A percentile compares a stretch with the other conserved stretches of the same genome.
These are phyloP conservation scores for Microctonus hyperodae DNA, from an alignment of 2,888 invertebrate species.

Conservation along the genomic window DNA sequence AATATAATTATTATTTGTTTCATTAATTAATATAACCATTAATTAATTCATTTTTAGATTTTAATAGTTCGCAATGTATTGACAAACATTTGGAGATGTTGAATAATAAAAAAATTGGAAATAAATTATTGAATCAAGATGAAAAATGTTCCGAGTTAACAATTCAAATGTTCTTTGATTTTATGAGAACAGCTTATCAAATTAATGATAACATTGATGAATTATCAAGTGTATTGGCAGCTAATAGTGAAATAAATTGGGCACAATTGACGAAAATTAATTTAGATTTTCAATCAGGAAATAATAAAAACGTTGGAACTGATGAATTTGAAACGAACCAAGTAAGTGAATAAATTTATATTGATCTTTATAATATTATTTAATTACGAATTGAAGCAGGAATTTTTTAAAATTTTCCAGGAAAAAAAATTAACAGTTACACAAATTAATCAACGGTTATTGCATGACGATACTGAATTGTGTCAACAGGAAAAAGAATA, in stretches of 20 bases:
- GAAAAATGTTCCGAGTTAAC: slow-evolving; percentile 68
- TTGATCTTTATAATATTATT: neutral
- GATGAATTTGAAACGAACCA: slow-evolving; percentile 31
- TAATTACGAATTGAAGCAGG: neutral
- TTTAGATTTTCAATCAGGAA: slow-evolving; percentile 53
- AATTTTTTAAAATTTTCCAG: neutral
- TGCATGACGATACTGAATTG: neutral
- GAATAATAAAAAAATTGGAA: slow-evolving; percentile 32
- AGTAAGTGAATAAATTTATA: slow-evolving; percentile 4
- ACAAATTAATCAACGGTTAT: neutral
- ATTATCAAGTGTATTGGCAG: slow-evolving; percentile 53
- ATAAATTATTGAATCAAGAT: slow-evolving; percentile 29
- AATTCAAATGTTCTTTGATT: slow-evolving; percentile 75
- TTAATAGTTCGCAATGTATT: neutral
- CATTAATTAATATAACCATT: neutral
- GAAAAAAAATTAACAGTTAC: neutral
- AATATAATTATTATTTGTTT: neutral
- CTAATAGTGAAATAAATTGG: slow-evolving; percentile 65
- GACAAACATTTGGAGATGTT: neutral
- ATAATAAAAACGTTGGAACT: slow-evolving; percentile 40
- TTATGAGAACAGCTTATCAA: slow-evolving; percentile 77
- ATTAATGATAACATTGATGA: slow-evolving; percentile 66
- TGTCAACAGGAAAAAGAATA: slow-evolving; percentile 3
- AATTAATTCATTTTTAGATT: neutral
- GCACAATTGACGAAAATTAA: slow-evolving; percentile 63